These are phyloP conservation scores for Chondrilla cf. caribensis DNA, from an alignment of 37 sponge, comb jelly and placozoan species.

Conservation along the genomic window DNA sequence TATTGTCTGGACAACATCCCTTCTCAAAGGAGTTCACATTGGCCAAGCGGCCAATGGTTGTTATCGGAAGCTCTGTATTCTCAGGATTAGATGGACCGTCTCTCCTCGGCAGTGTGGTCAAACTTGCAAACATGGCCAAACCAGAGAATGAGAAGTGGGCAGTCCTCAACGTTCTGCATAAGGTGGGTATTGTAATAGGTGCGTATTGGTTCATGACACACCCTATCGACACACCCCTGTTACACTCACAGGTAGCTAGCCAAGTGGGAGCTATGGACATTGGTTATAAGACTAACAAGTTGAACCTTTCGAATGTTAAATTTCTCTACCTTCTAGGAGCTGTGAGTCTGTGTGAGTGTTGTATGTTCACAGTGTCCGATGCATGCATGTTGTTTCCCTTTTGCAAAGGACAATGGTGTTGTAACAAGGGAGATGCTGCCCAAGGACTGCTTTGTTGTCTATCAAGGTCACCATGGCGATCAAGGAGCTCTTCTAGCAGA, in stretches of 20 bases:
- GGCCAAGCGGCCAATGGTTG: conserved; percentile 76
- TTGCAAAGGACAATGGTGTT: conserved; percentile 50
- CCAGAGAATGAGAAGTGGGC: conserved; percentile 57
- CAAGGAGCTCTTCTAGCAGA: conserved; percentile 85
- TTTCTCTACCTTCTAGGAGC: conserved; percentile 89
- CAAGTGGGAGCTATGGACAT: conserved; percentile 95
- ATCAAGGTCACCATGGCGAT: conserved; percentile 99
- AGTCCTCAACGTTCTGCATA: conserved; percentile 80
- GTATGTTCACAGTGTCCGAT: neutral
- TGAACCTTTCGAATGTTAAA: conserved; percentile 40
- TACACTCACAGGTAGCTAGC: conserved; percentile 87
- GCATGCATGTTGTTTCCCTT: neutral
- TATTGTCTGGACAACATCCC: conserved; percentile 78
- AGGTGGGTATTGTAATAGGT: conserved; percentile 29
- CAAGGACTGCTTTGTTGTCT: conserved; percentile 78
- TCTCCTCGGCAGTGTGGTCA: conserved; percentile 22
- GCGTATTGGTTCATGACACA: neutral
- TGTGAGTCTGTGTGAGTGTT: conserved; percentile 36
- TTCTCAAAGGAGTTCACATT: conserved; percentile 63
- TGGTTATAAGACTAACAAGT: conserved; percentile 61
- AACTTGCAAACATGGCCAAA: conserved; percentile 38
- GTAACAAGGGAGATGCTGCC: conserved; percentile 59
- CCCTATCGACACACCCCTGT: neutral
- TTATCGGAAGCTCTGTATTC: conserved; percentile 67
- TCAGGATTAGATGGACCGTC: conserved; percentile 62